A percentile compares a stretch with the other conserved stretches of the same genome.
Evolutionary conservation across 2,888 invertebrate species (phyloP).

Genomic region (Hanleya hanleyi): DNA sequence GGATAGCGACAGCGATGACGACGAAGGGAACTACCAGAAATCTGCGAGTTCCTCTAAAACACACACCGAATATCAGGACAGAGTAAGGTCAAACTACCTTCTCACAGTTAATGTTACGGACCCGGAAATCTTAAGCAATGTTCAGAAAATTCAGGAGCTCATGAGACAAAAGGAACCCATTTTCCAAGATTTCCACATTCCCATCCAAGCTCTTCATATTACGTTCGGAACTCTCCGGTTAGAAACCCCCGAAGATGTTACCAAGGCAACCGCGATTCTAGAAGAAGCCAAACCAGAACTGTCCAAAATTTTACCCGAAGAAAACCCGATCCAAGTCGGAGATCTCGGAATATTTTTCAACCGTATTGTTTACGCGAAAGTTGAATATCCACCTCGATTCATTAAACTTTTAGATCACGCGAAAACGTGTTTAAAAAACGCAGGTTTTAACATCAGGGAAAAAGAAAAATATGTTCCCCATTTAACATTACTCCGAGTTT

Average conservation of each 20-base stretch:
- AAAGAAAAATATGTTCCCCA: constrained; percentile 67
- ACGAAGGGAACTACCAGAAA: background rate
- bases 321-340: background rate
- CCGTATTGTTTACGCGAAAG: constrained; percentile 61
- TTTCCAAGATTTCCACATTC: background rate
- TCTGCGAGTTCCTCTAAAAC: background rate
- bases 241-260: background rate
- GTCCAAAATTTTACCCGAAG: background rate
- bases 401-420: constrained; percentile 47
- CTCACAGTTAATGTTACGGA: background rate
- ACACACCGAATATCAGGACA: too few species aligned
- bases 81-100: background rate
- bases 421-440: constrained; percentile 35
- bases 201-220: background rate
- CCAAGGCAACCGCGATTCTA: background rate
- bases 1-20: background rate
- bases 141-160: background rate
- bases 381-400: constrained; percentile 50
- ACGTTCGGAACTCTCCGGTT: background rate
- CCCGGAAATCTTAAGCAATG: background rate
- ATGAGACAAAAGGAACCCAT: background rate
- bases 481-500: constrained; percentile 67
- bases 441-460: constrained; percentile 56
- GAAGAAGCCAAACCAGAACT: background rate
- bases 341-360: constrained; percentile 46